Evolutionary conservation across 2,113 vertebrate genomes (phyloP).

Genomic region (Microtus ochrogaster): DNA sequence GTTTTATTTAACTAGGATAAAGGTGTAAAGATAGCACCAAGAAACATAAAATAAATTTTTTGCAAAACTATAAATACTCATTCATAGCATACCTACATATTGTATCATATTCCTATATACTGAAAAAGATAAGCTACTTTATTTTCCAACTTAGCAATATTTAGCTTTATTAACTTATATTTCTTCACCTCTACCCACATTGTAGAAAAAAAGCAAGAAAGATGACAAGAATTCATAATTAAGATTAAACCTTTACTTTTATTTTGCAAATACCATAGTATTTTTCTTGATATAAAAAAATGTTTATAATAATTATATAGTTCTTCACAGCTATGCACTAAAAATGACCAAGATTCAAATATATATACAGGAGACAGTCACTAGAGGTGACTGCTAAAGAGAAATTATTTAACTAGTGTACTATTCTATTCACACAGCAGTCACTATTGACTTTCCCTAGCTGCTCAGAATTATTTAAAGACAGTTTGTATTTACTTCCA

Average conservation of each 20-base stretch:
- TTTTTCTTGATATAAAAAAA: constrained; percentile 56
- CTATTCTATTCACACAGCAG: constrained; percentile 81
- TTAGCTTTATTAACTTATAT: constrained; percentile 1
- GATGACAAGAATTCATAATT: constrained; percentile 51
- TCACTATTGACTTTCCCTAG: constrained; percentile 54
- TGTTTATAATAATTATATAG: constrained; percentile 74
- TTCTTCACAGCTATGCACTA: constrained; percentile 68
- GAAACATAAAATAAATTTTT: background rate
- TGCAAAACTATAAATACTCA: background rate
- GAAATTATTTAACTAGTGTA: constrained; percentile 83
- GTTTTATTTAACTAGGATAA: background rate
- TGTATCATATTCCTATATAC: background rate
- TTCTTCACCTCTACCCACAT: constrained; percentile 5
- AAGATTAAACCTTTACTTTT: constrained; percentile 41
- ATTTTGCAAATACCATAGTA: background rate
- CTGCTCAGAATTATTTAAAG: constrained; percentile 82
- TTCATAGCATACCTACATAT: background rate
- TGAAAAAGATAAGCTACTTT: background rate
- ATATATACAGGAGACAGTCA: constrained; percentile 77
- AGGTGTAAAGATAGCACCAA: background rate
- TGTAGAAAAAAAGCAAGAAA: background rate
- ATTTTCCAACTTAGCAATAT: background rate
- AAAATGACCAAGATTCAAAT: constrained; percentile 64
- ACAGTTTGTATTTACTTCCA: constrained; percentile 77
- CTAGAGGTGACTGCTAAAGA: constrained; percentile 82